phyloP scores from a whole-genome alignment of 37 sponge, comb jelly and placozoan genomes.

The Aplysina aerophoba region DNA sequence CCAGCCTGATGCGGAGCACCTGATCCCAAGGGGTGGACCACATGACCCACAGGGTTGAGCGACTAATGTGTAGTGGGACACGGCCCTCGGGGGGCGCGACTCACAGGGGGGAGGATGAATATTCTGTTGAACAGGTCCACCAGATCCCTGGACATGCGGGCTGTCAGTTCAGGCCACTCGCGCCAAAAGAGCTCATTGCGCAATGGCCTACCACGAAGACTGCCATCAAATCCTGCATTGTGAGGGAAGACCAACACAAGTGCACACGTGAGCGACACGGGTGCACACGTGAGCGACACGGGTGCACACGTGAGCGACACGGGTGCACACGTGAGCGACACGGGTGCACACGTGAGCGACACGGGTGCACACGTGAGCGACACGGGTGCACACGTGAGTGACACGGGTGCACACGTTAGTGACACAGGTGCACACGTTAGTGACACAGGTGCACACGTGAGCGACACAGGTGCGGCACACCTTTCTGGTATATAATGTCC shows the following conservation, averaged over 20 bases:
- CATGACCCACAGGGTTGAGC: no score
- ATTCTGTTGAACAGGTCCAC: slow-evolving; percentile 75
- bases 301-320: no score
- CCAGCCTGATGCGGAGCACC: slow-evolving; percentile 44
- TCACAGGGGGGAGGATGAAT: slow-evolving; percentile 61
- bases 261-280: no score
- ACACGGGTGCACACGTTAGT: no score
- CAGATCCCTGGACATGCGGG: slow-evolving; percentile 41
- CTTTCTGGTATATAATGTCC: background rate
- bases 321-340: no score
- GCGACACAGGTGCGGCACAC: background rate
- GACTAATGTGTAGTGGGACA: no score
- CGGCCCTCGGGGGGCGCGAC: no score
- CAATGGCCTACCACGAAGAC: slow-evolving; percentile 11
- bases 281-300: background rate
- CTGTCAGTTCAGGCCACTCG: slow-evolving; percentile 52
- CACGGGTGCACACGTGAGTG: background rate
- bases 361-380: background rate
- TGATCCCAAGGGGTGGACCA: background rate
- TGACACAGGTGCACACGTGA: background rate
- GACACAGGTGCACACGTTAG: no score
- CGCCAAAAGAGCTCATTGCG: slow-evolving; percentile 66
- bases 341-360: background rate
- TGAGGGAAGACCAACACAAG: background rate
- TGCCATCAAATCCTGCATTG: slow-evolving; percentile 11